These are phyloP conservation scores for Chaenocephalus aceratus DNA, from an alignment of 2,113 vertebrate species.

Conservation along the genomic window DNA sequence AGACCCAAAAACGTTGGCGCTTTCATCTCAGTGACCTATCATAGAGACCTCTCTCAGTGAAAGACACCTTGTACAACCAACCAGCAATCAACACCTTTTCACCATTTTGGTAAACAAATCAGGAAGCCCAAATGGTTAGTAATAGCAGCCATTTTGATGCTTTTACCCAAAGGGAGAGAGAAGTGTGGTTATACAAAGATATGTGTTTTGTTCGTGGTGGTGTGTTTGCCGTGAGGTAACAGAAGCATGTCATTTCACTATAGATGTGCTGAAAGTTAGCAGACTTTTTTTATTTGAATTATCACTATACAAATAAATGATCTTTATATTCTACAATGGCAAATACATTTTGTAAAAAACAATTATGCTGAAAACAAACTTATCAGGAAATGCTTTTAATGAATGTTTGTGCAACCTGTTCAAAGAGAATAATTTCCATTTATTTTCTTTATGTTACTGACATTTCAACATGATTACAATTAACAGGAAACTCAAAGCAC, in stretches of 20 bases:
- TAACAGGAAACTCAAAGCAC: not conserved
- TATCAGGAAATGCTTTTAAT: not conserved
- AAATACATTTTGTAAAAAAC: not conserved
- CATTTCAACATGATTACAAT: not conserved
- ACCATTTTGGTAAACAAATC: conserved; percentile 72
- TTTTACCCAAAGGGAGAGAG: conserved; percentile 57
- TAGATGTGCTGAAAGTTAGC: not conserved
- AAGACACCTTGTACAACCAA: conserved; percentile 50
- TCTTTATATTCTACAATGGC: not conserved
- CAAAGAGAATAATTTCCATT: not conserved
- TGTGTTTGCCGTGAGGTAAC: not conserved
- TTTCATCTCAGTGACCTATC: conserved; percentile 73
- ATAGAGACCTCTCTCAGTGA: conserved; percentile 46
- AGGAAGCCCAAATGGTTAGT: conserved; percentile 52
- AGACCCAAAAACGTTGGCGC: conserved; percentile 26
- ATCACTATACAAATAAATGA: not conserved
- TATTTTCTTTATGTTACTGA: not conserved
- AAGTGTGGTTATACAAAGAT: not conserved
- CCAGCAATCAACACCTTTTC: conserved; percentile 53
- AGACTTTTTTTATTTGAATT: no score
- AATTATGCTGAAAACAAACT: not conserved
- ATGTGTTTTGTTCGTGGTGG: not conserved
- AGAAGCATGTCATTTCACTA: not conserved
- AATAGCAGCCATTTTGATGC: conserved; percentile 70
- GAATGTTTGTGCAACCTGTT: not conserved